phyloP scores from a whole-genome alignment of 2,113 vertebrate genomes.

The Nibea albiflora region DNA sequence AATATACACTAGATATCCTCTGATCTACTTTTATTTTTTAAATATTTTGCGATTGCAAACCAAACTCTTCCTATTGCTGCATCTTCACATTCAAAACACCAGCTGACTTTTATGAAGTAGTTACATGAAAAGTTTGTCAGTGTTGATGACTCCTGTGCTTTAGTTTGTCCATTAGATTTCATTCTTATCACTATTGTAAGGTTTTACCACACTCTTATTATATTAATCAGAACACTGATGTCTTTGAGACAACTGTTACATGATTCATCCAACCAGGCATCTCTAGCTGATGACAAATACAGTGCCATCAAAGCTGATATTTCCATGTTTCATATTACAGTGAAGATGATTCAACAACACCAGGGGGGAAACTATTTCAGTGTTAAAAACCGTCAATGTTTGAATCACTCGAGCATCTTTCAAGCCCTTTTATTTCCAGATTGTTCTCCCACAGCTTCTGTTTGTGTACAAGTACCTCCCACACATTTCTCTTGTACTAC shows the following conservation, averaged over 20 bases:
- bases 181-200: background rate
- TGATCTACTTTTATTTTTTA: no score
- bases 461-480: constrained; percentile 18
- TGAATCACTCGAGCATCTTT: constrained; percentile 47
- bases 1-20: no score
- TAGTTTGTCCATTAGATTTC: background rate
- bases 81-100: no score
- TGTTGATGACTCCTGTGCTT: no score
- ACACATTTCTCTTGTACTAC: constrained; percentile 2
- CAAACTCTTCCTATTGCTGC: no score
- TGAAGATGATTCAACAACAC: constrained; percentile 13
- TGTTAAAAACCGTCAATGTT: constrained; percentile 10
- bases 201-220: background rate
- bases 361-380: background rate
- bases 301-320: constrained; percentile 7
- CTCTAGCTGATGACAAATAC: background rate
- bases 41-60: no score
- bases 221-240: background rate
- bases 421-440: constrained; percentile 5
- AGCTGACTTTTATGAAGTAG: no score
- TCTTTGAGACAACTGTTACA: background rate
- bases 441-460: constrained; percentile 39
- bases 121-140: no score
- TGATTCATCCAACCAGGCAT: constrained; percentile 10
- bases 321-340: background rate